phyloP scores from a whole-genome alignment of 1,140 invertebrate species.

The Druon quercuslanigerum region DNA sequence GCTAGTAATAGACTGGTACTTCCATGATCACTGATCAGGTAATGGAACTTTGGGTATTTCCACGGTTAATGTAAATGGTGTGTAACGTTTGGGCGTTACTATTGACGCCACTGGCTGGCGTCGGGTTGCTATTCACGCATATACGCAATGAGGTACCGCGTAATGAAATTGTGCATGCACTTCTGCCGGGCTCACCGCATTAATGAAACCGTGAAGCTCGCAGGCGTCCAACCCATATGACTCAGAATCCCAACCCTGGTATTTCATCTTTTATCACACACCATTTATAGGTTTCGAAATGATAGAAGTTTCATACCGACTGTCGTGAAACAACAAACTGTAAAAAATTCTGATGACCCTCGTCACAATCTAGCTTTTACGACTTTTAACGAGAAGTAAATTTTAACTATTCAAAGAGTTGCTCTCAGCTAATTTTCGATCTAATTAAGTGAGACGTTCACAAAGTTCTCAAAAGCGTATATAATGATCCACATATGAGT shows the following conservation, averaged over 20 bases:
- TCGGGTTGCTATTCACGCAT: constrained; percentile 14
- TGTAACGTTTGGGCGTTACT: constrained; percentile 47
- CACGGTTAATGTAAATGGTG: constrained; percentile 47
- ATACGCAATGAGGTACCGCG: constrained; percentile 9
- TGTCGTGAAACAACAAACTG: constrained; percentile 6
- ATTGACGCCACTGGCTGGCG: constrained; percentile 36
- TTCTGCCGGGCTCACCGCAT: not conserved
- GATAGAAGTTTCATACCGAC: constrained; percentile 9
- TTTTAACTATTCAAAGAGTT: not conserved
- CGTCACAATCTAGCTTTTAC: not conserved
- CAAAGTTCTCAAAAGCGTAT: no score
- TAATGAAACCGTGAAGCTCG: constrained; percentile 34
- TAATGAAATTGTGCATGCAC: constrained; percentile 35
- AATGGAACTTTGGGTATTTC: constrained; percentile 51
- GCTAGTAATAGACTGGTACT: constrained; percentile 34
- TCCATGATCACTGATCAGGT: constrained; percentile 45
- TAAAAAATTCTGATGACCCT: constrained; percentile 13
- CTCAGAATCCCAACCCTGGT: not conserved
- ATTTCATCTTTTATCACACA: constrained; percentile 1
- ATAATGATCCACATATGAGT: no score
- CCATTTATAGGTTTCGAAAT: constrained; percentile 5
- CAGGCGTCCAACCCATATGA: not conserved
- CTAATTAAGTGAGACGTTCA: no score
- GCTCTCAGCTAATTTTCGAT: not conserved
- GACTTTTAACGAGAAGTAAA: not conserved